A percentile compares a stretch with the other conserved stretches of the same genome.
Evolutionary conservation across 2,888 invertebrate species (phyloP).

Genomic region (Drosophila mercatorum): DNA sequence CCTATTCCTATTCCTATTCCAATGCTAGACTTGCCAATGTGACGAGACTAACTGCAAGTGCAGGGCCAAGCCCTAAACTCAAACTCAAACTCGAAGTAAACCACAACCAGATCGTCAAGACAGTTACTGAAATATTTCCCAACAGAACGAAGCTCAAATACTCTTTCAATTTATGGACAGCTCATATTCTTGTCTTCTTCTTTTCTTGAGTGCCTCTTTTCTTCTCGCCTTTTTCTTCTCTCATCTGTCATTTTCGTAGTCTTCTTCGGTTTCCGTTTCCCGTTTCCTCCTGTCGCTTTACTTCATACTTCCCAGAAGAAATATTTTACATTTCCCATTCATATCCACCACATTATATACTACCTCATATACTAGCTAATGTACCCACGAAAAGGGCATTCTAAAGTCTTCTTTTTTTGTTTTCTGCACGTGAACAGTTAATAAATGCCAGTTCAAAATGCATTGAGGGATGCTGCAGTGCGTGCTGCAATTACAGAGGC

Average conservation of each 20-base stretch:
- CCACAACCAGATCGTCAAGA: constrained; percentile 14
- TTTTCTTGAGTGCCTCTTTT: no score
- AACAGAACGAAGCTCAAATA: constrained; percentile 8
- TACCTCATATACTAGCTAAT: not conserved
- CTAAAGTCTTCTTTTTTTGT: constrained; percentile 51
- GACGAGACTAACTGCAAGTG: constrained; percentile 31
- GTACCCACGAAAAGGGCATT: constrained; percentile 18
- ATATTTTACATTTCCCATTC: not conserved
- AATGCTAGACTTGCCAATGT: constrained; percentile 33
- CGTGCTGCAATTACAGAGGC: constrained; percentile 65
- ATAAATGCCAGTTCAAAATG: constrained; percentile 70
- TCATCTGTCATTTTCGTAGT: not conserved
- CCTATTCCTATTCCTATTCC: constrained; percentile 35
- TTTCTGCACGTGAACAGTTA: constrained; percentile 73
- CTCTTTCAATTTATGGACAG: constrained; percentile 13
- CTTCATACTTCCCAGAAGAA: no score
- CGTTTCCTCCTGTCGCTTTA: not conserved
- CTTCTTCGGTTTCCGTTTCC: no score
- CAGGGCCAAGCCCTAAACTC: constrained; percentile 8
- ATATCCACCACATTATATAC: not conserved
- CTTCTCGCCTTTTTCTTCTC: not conserved
- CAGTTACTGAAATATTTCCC: constrained; percentile 10
- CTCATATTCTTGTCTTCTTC: not conserved
- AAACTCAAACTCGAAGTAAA: constrained; percentile 1
- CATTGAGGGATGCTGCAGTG: constrained; percentile 65